A percentile compares a stretch with the other conserved stretches of the same genome.
Evolutionary conservation across 2,113 vertebrate genomes (phyloP).

Genomic region (Mionectes macconnelli): DNA sequence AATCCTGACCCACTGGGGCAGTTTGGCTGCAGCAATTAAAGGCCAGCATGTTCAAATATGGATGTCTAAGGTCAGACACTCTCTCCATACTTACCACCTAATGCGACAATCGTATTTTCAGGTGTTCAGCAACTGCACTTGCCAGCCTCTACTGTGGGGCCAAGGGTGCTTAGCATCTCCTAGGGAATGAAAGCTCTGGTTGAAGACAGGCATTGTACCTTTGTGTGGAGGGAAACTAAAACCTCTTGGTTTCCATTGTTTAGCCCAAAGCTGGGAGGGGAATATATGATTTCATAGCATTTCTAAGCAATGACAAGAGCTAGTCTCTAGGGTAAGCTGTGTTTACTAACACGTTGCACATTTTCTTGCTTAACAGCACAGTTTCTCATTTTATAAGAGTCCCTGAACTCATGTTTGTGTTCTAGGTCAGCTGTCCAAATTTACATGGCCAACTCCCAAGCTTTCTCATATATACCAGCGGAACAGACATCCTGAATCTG

Average conservation of each 20-base stretch:
- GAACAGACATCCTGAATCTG: neutral
- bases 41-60: neutral
- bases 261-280: slow-evolving; percentile 1
- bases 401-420: neutral
- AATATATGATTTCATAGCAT: slow-evolving; percentile 55
- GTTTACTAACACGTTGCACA: slow-evolving; percentile 31
- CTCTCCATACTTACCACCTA: neutral
- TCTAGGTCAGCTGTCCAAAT: slow-evolving; percentile 10
- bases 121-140: neutral
- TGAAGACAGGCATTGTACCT: neutral
- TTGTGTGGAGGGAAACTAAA: neutral
- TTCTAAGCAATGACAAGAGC: slow-evolving; percentile 39
- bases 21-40: neutral
- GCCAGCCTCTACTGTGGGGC: neutral
- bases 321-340: slow-evolving; percentile 27
- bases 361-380: slow-evolving; percentile 26
- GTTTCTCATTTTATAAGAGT: slow-evolving; percentile 22
- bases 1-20: neutral
- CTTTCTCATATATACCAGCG: neutral
- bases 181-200: neutral
- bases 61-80: neutral
- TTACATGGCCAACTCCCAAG: neutral
- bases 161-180: neutral
- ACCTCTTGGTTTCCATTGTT: neutral
- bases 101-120: neutral